Base-by-base conservation (phyloP, 1,140 invertebrate species). In the Drosophila ananassae region DNA sequence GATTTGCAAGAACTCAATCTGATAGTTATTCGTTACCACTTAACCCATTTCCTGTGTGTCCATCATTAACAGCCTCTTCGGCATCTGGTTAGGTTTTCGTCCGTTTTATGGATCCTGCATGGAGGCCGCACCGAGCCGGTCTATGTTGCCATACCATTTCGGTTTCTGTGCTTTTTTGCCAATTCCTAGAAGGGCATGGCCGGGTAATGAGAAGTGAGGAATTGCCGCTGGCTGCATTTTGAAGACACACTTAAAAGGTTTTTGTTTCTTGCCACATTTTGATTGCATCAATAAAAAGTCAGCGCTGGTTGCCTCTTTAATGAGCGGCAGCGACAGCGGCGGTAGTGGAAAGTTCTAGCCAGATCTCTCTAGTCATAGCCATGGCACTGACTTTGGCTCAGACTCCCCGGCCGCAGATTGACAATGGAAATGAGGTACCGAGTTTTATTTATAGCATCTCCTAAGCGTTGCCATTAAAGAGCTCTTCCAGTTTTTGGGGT, bases 391-490 rank as follows among this genome's bases (percentile, higher is more conserved):
- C 34, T 37, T 37, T 37, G 34, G 34, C 12, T 37, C 34, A 34
- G 22, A 12, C 44, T 22, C 21, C 44, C 21, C 9, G 21, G 8
- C 54, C 48, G 59, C 50, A 73, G 83, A 78, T 82, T 87, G 83
- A 85, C 82, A 85, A 85, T 85, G 82, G 80, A 85, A 85, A 85
- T 85, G 66, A 87, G 75, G 61, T 73, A 87, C 79, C 66, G 68
- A 82, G 62, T 81, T 89, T 84, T 85, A 85, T 85, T 85, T 85
- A 89, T 85, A 85, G 82, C 82, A 77, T 66, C 82, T 62, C 69
- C 83, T 85, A 89, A 85, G 82, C 80, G 82, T 82, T 89, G 82
- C 82, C 82, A 85, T 85, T 85, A 85, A 85, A 89, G 77, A 39
- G 21, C 47, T 47, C 54, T 57, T 66, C 58, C 61, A 64, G 61